Percentiles rank a stretch among this genome's conserved stretches.
Conservation (phyloP, 2,797 vertebrate species). For the Periparus ater region DNA sequence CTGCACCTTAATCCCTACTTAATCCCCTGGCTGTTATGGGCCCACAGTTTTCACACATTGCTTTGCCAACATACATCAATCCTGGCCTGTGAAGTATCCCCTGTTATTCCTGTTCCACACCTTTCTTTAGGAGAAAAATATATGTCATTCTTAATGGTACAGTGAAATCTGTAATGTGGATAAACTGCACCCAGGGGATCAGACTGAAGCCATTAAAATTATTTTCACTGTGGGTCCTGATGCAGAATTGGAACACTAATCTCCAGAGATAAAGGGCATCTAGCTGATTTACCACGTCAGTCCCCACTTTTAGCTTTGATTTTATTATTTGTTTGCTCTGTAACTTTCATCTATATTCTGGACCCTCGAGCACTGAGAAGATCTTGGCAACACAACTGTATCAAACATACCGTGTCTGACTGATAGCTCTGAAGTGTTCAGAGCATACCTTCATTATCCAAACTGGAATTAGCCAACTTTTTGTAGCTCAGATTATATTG, state of each 20-base stretch:
- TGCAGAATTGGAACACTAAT: not conserved
- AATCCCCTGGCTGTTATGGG: not conserved
- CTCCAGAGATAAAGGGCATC: not conserved
- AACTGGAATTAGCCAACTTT: constrained; percentile 38
- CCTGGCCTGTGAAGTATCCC: not conserved
- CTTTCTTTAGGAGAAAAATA: constrained; percentile 25
- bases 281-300: not conserved
- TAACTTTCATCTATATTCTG: not conserved
- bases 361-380: not conserved
- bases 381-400: not conserved
- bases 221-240: not conserved
- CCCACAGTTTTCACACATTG: not conserved
- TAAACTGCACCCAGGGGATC: not conserved
- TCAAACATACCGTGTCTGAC: not conserved
- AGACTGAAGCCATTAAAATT: constrained; percentile 9
- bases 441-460: not conserved
- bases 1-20: not conserved
- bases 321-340: constrained; percentile 9
- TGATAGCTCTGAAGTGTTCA: constrained; percentile 15
- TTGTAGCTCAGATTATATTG: constrained; percentile 9
- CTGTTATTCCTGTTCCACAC: constrained; percentile 6
- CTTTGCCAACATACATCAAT: constrained; percentile 9
- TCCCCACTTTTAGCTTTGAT: not conserved
- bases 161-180: not conserved
- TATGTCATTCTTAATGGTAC: not conserved